These are phyloP conservation scores for Argya squamiceps DNA, from an alignment of 2,797 vertebrate genomes.

Conservation along the genomic window DNA sequence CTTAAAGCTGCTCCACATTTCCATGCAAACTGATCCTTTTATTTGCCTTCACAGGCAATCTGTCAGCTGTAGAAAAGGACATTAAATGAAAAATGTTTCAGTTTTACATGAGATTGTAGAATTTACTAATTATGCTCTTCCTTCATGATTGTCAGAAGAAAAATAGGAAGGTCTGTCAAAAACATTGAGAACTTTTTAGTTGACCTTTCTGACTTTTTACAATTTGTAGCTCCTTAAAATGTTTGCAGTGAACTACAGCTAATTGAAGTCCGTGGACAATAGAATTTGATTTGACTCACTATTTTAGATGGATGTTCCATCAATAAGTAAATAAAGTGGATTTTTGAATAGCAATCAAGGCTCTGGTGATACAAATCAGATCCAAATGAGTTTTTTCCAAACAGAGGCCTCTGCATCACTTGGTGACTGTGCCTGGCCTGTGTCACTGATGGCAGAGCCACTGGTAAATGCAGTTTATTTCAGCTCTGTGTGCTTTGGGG, in stretches of 20 bases:
- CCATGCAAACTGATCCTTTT: neutral
- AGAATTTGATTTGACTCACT: neutral
- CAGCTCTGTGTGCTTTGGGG: neutral
- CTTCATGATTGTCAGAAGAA: neutral
- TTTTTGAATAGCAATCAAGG: neutral
- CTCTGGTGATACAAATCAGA: rapidly evolving
- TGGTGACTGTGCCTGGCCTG: neutral
- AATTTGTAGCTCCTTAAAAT: neutral
- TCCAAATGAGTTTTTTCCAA: neutral
- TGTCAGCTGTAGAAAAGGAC: neutral
- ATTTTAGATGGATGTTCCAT: neutral
- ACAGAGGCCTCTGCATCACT: neutral
- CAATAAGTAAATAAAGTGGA: neutral
- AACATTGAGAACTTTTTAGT: neutral
- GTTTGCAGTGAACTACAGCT: neutral
- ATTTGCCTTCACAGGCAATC: neutral
- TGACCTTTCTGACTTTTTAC: neutral
- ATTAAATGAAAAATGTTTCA: neutral
- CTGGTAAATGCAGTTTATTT: neutral
- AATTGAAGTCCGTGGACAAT: neutral
- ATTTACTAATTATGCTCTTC: neutral
- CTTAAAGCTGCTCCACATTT: neutral
- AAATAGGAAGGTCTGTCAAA: neutral
- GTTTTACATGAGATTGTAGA: neutral
- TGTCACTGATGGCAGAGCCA: neutral